These are phyloP conservation scores for Chrysolina haemoptera DNA, from an alignment of 2,888 invertebrate genomes.

Conservation along the genomic window DNA sequence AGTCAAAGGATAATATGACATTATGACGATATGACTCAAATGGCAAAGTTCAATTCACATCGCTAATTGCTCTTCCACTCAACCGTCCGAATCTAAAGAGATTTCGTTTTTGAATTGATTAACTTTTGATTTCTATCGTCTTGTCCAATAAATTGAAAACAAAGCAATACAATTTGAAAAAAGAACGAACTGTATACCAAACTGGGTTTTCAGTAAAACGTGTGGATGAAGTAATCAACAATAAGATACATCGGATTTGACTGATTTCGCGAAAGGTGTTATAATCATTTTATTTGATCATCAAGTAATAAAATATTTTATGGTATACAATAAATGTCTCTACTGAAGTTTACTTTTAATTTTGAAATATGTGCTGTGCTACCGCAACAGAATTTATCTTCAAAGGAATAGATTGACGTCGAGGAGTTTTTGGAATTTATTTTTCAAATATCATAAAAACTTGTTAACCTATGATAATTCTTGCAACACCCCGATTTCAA, in stretches of 20 bases:
- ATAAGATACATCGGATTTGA: slow-evolving; percentile 1
- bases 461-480: neutral
- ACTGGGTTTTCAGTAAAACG: neutral
- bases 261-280: slow-evolving; percentile 26
- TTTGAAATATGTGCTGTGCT: slow-evolving; percentile 26
- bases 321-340: slow-evolving; percentile 34
- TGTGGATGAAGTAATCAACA: neutral
- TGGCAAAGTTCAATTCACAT: no score
- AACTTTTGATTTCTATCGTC: no score
- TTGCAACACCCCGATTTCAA: neutral
- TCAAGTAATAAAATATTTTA: slow-evolving; percentile 42
- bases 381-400: slow-evolving; percentile 14
- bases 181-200: neutral
- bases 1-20: no score
- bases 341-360: slow-evolving; percentile 23
- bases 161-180: neutral
- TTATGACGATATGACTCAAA: no score
- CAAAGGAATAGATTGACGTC: neutral
- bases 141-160: no score
- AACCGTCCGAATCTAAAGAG: no score
- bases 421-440: neutral
- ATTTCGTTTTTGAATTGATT: neutral
- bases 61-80: no score
- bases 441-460: neutral
- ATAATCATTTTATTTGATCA: slow-evolving; percentile 39